phyloP scores from a whole-genome alignment of 2,888 invertebrate species.

The Hecatera dysodea region DNA sequence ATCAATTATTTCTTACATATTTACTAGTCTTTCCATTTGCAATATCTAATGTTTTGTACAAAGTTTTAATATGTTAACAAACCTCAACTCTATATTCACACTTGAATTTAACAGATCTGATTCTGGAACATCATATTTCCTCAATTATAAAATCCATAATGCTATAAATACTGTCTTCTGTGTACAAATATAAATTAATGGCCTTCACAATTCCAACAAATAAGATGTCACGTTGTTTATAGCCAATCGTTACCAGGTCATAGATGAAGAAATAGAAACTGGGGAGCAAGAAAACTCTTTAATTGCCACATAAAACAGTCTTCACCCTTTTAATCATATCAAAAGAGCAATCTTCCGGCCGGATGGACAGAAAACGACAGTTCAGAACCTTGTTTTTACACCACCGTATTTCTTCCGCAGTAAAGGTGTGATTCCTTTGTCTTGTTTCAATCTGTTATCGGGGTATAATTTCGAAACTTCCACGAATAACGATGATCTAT shows the following conservation, averaged over 20 bases:
- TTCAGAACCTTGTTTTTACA: slow-evolving; percentile 65
- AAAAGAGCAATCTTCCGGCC: slow-evolving; percentile 90
- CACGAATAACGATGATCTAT: slow-evolving; percentile 85
- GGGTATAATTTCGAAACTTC: slow-evolving; percentile 83
- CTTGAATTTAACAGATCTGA: slow-evolving; percentile 1
- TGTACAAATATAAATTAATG: slow-evolving; percentile 50
- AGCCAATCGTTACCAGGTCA: slow-evolving; percentile 49
- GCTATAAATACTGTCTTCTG: slow-evolving; percentile 34
- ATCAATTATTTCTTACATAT: slow-evolving; percentile 53
- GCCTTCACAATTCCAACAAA: slow-evolving; percentile 41
- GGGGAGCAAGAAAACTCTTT: slow-evolving; percentile 83
- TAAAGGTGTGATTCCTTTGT: slow-evolving; percentile 73
- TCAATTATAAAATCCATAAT: slow-evolving; percentile 39
- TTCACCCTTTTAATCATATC: slow-evolving; percentile 90
- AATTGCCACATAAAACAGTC: slow-evolving; percentile 90
- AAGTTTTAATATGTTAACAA: neutral
- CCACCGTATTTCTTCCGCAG: slow-evolving; percentile 63
- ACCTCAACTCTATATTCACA: neutral
- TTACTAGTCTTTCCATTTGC: slow-evolving; percentile 14
- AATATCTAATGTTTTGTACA: neutral
- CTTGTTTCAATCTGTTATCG: slow-evolving; percentile 69
- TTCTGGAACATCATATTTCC: slow-evolving; percentile 37
- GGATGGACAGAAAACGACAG: slow-evolving; percentile 81
- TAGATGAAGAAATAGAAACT: slow-evolving; percentile 76
- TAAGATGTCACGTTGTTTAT: slow-evolving; percentile 56